Conservation (phyloP, 1,140 invertebrate species). For the Anoplophora glabripennis region DNA sequence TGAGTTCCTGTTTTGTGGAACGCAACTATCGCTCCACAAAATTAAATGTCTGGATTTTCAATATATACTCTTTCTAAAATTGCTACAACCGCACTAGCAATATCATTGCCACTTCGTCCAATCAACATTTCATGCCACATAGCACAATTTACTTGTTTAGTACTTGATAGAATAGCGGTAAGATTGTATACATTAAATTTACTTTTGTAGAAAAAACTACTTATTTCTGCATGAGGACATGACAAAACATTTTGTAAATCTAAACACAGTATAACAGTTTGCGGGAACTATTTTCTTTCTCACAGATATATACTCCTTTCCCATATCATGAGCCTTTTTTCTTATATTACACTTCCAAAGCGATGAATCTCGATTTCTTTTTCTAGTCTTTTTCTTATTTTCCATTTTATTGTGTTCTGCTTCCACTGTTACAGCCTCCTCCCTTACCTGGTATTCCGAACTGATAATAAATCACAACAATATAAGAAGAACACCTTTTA, state of each 20-base stretch:
- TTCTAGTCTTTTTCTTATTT: no score
- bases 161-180: slow-evolving; percentile 26
- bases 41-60: slow-evolving; percentile 20
- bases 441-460: no score
- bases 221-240: slow-evolving; percentile 28
- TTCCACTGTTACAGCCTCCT: no score
- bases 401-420: no score
- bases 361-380: no score
- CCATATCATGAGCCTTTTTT: no score
- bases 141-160: slow-evolving; percentile 28
- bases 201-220: slow-evolving; percentile 26
- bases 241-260: slow-evolving; percentile 34
- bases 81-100: slow-evolving; percentile 31
- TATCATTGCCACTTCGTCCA: slow-evolving; percentile 31
- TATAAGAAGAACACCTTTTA: no score
- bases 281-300: no score
- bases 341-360: no score
- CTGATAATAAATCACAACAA: no score
- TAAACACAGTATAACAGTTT: no score
- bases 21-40: slow-evolving; percentile 36
- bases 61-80: slow-evolving; percentile 24
- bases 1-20: slow-evolving; percentile 38
- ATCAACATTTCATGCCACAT: slow-evolving; percentile 28
- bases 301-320: no score
- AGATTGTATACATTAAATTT: slow-evolving; percentile 36